Percentiles rank a stretch among this genome's conserved stretches.
Evolutionary conservation across 2,888 invertebrate genomes (phyloP).

Genomic region (Cryptus viduatorius): DNA sequence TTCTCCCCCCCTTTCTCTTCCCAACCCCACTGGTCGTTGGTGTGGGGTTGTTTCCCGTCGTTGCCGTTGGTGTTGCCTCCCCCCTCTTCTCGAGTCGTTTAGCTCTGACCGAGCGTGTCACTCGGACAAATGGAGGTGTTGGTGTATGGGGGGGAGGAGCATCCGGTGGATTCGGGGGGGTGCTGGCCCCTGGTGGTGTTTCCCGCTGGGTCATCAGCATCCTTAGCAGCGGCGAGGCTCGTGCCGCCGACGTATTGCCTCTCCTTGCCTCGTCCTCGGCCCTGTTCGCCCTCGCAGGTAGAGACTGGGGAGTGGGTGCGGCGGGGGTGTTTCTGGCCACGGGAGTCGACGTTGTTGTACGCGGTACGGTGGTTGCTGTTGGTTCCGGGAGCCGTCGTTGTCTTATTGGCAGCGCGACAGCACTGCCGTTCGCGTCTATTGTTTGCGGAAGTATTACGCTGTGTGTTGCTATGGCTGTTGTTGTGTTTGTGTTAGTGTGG

Average conservation of each 20-base stretch:
- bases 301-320: too few relatives aligned
- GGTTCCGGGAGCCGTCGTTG: not conserved
- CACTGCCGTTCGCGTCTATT: not conserved
- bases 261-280: not conserved
- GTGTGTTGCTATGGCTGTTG: not conserved
- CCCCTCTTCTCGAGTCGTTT: not conserved
- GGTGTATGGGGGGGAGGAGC: not conserved
- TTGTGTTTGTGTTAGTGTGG: too few relatives aligned
- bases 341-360: not conserved
- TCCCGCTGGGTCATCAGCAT: not conserved
- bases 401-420: rapidly evolving
- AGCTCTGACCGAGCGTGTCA: not conserved
- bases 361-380: not conserved
- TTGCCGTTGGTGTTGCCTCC: not conserved
- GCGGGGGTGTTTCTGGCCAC: not conserved
- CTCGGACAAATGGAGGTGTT: not conserved
- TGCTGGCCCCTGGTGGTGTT: not conserved
- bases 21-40: not conserved
- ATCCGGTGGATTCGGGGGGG: not conserved
- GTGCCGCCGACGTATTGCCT: not conserved
- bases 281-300: not conserved
- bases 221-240: not conserved
- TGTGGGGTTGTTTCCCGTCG: not conserved
- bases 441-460: too few relatives aligned
- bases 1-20: not conserved